These are phyloP conservation scores for Drosophila rubida DNA, from an alignment of 2,888 invertebrate species.

Conservation along the genomic window DNA sequence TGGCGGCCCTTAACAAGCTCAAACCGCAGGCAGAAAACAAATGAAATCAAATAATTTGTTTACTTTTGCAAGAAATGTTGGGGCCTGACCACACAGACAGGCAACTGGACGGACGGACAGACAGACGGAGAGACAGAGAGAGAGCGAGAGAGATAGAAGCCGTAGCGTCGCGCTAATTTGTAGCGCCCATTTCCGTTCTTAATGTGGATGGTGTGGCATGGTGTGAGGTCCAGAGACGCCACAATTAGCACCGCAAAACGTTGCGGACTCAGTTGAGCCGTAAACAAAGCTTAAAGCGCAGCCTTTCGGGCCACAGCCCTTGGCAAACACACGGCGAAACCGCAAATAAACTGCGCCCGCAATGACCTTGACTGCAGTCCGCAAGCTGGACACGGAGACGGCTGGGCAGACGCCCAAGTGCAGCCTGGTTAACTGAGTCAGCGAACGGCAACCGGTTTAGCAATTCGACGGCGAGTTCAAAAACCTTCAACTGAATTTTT, in stretches of 20 bases:
- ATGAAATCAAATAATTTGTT: constrained; percentile 78
- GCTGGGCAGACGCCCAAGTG: constrained; percentile 10
- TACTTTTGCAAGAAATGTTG: constrained; percentile 70
- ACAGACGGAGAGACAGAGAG: constrained; percentile 3
- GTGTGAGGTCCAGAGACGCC: constrained; percentile 70
- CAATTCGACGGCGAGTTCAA: constrained; percentile 67
- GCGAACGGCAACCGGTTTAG: constrained; percentile 57
- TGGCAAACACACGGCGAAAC: constrained; percentile 55
- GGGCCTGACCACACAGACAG: constrained; percentile 44
- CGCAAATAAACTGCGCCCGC: constrained; percentile 67
- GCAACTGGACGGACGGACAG: constrained; percentile 11
- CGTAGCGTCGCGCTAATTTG: constrained; percentile 71
- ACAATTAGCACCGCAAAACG: constrained; percentile 71
- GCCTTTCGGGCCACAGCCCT: constrained; percentile 35
- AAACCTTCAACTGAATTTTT: constrained; percentile 62
- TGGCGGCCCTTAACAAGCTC: constrained; percentile 62
- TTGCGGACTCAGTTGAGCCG: constrained; percentile 38
- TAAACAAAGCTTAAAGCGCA: constrained; percentile 71
- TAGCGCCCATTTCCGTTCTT: constrained; percentile 79
- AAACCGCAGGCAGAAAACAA: constrained; percentile 57
- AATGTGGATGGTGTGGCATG: constrained; percentile 45
- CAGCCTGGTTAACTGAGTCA: constrained; percentile 43
- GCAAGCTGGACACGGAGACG: constrained; percentile 24
- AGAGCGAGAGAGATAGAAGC: constrained; percentile 1
- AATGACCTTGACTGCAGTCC: constrained; percentile 70